Evolutionary conservation across 1,140 invertebrate genomes (phyloP).

Genomic region (Amphibalanus amphitrite): DNA sequence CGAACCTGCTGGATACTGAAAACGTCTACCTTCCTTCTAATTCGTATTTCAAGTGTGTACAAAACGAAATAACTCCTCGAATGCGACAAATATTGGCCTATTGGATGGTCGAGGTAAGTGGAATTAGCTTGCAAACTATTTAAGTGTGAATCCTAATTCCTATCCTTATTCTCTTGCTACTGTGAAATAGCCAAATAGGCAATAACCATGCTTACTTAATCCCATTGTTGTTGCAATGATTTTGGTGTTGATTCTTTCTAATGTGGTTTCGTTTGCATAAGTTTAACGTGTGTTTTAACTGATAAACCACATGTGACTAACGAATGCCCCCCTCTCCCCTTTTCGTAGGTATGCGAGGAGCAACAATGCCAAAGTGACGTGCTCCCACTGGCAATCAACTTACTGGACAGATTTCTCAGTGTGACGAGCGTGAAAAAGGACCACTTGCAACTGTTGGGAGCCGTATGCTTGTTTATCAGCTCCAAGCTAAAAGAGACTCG

Average conservation of each 20-base stretch:
- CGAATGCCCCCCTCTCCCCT: too few species aligned
- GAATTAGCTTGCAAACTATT: neutral
- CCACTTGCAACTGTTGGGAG: conserved; percentile 51
- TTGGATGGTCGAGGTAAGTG: conserved; percentile 33
- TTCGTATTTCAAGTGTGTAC: conserved; percentile 29
- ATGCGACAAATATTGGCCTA: conserved; percentile 32
- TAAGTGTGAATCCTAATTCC: too few species aligned
- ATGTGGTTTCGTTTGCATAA: too few species aligned
- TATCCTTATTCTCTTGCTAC: too few species aligned
- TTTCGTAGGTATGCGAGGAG: conserved; percentile 50
- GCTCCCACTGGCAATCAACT: conserved; percentile 51
- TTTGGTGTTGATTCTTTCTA: too few species aligned
- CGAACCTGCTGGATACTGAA: neutral
- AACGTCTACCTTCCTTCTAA: neutral
- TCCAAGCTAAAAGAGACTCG: conserved; percentile 54
- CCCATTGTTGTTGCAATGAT: too few species aligned
- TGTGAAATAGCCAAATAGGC: too few species aligned
- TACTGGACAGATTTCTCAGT: conserved; percentile 54
- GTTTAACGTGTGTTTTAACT: too few species aligned
- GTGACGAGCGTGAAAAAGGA: conserved; percentile 39
- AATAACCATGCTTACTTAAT: too few species aligned
- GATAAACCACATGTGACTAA: too few species aligned
- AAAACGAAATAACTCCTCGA: conserved; percentile 30
- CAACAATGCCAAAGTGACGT: conserved; percentile 55
- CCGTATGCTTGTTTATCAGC: conserved; percentile 49